phyloP scores from a whole-genome alignment of 2,888 invertebrate genomes.

The Tortricodes alternella region DNA sequence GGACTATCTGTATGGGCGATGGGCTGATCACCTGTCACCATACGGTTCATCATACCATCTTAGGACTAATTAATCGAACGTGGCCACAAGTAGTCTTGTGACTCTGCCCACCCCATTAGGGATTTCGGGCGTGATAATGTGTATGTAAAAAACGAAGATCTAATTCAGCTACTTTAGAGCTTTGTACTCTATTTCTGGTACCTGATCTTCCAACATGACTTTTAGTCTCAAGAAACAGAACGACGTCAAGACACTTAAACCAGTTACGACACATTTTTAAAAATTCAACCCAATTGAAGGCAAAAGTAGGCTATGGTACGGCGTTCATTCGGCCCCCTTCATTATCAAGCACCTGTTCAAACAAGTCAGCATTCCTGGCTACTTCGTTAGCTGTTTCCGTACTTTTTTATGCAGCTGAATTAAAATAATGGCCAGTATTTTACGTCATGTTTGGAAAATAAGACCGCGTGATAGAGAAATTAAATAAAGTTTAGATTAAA shows the following conservation, averaged over 20 bases:
- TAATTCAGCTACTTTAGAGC: too few relatives aligned
- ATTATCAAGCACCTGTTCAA: constrained; percentile 25
- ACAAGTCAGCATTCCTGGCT: constrained; percentile 20
- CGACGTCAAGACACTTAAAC: neutral
- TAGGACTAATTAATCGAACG: too few relatives aligned
- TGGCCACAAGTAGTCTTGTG: too few relatives aligned
- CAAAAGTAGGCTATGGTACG: constrained; percentile 14
- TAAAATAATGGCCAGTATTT: constrained; percentile 13
- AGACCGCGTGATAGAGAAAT: neutral
- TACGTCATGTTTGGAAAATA: neutral
- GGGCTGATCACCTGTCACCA: too few relatives aligned
- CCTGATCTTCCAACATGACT: neutral
- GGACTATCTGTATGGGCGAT: too few relatives aligned
- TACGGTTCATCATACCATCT: too few relatives aligned
- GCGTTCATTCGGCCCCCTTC: constrained; percentile 16
- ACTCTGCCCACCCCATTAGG: too few relatives aligned
- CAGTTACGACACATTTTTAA: neutral
- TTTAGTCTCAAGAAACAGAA: neutral
- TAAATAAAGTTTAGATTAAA: neutral
- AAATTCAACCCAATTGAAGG: constrained; percentile 2
- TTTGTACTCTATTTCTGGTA: too few relatives aligned
- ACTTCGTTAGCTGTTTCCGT: constrained; percentile 14
- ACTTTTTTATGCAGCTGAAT: constrained; percentile 21
- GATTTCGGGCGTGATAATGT: too few relatives aligned
- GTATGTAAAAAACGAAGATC: too few relatives aligned